Percentiles rank a stretch among this genome's conserved stretches.
Conservation (phyloP, 2,113 vertebrate species). For the Rattus norvegicus region GRCr8 NC_086024.1:107683001-107683500, state of each 20-base stretch:
- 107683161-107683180: background rate
- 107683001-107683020: background rate
- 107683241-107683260: slow-evolving; percentile 11
- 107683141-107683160: slow-evolving; percentile 14
- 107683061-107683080: slow-evolving; percentile 9
- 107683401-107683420: slow-evolving; percentile 27
- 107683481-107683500: background rate
- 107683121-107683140: background rate
- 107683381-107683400: background rate
- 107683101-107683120: background rate
- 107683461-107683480: background rate
- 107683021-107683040: slow-evolving; percentile 1
- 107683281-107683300: background rate
- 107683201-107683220: background rate
- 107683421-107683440: slow-evolving; percentile 7
- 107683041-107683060: background rate
- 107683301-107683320: background rate
- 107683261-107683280: background rate
- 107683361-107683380: background rate
- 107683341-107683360: background rate
- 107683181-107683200: background rate
- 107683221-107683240: background rate
- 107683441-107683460: slow-evolving; percentile 8
- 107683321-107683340: background rate
- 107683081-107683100: background rate